Percentiles rank a stretch among this genome's conserved stretches.
Evolutionary conservation across 2,888 invertebrate species (phyloP).

Genomic region (Cheilosia soror): DNA sequence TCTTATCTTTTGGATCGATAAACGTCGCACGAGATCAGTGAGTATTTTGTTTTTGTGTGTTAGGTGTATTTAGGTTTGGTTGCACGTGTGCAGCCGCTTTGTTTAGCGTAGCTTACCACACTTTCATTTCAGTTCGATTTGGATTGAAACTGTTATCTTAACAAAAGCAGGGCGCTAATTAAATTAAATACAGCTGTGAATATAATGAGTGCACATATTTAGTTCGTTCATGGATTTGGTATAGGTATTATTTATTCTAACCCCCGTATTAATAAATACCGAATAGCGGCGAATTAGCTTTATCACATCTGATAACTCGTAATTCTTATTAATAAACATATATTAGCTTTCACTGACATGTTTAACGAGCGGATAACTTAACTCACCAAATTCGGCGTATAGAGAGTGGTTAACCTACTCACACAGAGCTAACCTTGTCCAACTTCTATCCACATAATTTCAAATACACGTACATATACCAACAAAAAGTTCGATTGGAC

Average conservation of each 20-base stretch:
- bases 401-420: too few relatives aligned
- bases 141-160: slow-evolving; percentile 38
- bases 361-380: too few relatives aligned
- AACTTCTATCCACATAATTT: too few relatives aligned
- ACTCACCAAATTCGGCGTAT: too few relatives aligned
- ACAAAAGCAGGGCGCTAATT: slow-evolving; percentile 49
- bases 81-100: slow-evolving; percentile 57
- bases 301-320: too few relatives aligned
- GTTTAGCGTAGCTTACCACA: slow-evolving; percentile 19
- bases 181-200: slow-evolving; percentile 34
- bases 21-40: slow-evolving; percentile 43
- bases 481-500: too few relatives aligned
- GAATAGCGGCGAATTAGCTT: too few relatives aligned
- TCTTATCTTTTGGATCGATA: slow-evolving; percentile 66
- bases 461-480: too few relatives aligned
- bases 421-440: too few relatives aligned
- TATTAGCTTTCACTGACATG: too few relatives aligned
- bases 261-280: too few relatives aligned
- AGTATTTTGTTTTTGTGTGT: slow-evolving; percentile 28
- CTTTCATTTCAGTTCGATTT: slow-evolving; percentile 58
- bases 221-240: slow-evolving; percentile 4
- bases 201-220: slow-evolving; percentile 42
- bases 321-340: too few relatives aligned
- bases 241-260: neutral
- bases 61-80: slow-evolving; percentile 19